Evolutionary conservation across 2,797 vertebrate genomes (phyloP).

Genomic region (Arremon aurantiirostris): DNA sequence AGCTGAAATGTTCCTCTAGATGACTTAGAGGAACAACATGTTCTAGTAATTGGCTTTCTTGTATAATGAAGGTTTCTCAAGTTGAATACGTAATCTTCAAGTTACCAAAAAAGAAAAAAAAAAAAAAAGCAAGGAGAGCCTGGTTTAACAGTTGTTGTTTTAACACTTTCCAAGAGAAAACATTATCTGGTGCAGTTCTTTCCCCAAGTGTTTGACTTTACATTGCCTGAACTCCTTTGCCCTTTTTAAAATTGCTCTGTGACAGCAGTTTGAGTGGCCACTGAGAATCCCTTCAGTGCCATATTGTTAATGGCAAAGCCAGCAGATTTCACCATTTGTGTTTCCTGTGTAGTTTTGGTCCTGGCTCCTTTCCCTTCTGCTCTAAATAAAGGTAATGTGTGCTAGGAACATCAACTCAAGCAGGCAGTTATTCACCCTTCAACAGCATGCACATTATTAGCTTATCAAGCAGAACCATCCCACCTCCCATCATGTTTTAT

Average conservation of each 20-base stretch:
- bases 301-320: not conserved
- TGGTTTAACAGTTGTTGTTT: not conserved
- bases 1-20: not conserved
- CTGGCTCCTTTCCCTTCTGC: not conserved
- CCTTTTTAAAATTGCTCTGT: not conserved
- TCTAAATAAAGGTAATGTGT: not conserved
- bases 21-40: not conserved
- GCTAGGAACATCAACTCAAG: not conserved
- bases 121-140: not conserved
- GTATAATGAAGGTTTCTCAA: not conserved
- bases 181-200: not conserved
- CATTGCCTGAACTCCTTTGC: not conserved
- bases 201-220: not conserved
- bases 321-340: not conserved
- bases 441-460: not conserved
- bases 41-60: not conserved
- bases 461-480: not conserved
- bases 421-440: not conserved
- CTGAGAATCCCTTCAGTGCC: not conserved
- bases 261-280: not conserved
- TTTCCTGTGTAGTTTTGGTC: not conserved
- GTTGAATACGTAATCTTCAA: not conserved
- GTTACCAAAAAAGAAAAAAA: not conserved
- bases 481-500: not conserved
- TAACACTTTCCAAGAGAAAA: not conserved